These are phyloP conservation scores for Arion vulgaris DNA, from an alignment of 1,140 invertebrate genomes.

Conservation along the genomic window DNA sequence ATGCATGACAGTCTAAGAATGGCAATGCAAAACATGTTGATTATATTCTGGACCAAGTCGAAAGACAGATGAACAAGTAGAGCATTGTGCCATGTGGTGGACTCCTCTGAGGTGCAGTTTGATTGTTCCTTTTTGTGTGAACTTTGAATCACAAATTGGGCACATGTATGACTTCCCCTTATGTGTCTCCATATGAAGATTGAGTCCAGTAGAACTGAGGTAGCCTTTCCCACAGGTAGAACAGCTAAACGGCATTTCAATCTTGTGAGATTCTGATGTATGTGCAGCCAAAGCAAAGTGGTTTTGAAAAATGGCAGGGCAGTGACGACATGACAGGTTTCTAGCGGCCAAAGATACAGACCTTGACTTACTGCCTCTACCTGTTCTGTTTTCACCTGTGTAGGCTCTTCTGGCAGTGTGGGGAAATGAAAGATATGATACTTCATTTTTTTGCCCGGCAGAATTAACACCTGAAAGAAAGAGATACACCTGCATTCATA, in stretches of 20 bases:
- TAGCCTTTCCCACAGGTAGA: slow-evolving; percentile 29
- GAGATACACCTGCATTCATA: background rate
- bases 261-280: slow-evolving; percentile 6
- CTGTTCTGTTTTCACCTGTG: background rate
- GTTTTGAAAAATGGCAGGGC: slow-evolving; percentile 10
- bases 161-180: slow-evolving; percentile 18
- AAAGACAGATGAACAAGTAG: slow-evolving; percentile 15
- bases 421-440: background rate
- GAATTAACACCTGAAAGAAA: slow-evolving; percentile 6
- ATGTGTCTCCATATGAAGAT: slow-evolving; percentile 19
- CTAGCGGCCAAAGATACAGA: background rate
- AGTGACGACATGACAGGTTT: background rate
- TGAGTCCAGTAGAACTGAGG: slow-evolving; percentile 17
- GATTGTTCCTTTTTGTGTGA: slow-evolving; percentile 25
- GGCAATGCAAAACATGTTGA: slow-evolving; percentile 25
- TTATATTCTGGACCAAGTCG: slow-evolving; percentile 25
- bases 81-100: slow-evolving; percentile 22
- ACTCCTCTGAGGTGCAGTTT: slow-evolving; percentile 21
- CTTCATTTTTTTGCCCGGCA: background rate
- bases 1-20: background rate
- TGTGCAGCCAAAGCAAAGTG: slow-evolving; percentile 10
- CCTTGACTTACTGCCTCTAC: background rate
- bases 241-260: slow-evolving; percentile 19
- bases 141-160: slow-evolving; percentile 33
- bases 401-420: background rate